A percentile compares a stretch with the other conserved stretches of the same genome.
phyloP scores from a whole-genome alignment of 2,113 vertebrate genomes.

The Bubo blakistoni region DNA sequence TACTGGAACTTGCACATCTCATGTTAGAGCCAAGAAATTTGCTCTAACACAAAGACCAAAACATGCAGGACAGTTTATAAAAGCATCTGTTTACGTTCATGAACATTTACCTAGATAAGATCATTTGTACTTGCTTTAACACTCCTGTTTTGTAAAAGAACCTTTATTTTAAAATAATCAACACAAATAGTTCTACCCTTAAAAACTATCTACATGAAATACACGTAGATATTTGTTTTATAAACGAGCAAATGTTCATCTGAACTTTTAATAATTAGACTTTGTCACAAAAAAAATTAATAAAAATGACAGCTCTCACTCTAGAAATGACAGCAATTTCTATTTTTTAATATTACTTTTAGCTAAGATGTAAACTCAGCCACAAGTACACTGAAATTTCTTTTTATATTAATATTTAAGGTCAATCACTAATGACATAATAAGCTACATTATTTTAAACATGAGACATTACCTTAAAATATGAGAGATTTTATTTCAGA shows the following conservation, averaged over 20 bases:
- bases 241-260: not conserved
- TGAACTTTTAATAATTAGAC: not conserved
- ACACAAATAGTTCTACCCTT: not conserved
- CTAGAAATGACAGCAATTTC: not conserved
- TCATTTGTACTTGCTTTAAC: not conserved
- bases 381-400: not conserved
- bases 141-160: not conserved
- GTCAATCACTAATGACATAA: not conserved
- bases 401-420: not conserved
- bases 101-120: not conserved
- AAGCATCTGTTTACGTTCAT: not conserved
- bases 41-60: not conserved
- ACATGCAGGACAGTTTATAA: not conserved
- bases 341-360: not conserved
- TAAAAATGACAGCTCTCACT: not conserved
- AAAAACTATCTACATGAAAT: not conserved
- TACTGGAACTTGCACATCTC: not conserved
- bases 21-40: not conserved
- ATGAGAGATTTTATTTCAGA: not conserved
- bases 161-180: not conserved
- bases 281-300: not conserved
- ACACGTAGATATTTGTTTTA: not conserved
- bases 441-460: not conserved
- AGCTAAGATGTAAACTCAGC: not conserved
- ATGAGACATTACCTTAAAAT: not conserved